phyloP scores from a whole-genome alignment of 2,113 vertebrate genomes.

The Coracopsis vasa region DNA sequence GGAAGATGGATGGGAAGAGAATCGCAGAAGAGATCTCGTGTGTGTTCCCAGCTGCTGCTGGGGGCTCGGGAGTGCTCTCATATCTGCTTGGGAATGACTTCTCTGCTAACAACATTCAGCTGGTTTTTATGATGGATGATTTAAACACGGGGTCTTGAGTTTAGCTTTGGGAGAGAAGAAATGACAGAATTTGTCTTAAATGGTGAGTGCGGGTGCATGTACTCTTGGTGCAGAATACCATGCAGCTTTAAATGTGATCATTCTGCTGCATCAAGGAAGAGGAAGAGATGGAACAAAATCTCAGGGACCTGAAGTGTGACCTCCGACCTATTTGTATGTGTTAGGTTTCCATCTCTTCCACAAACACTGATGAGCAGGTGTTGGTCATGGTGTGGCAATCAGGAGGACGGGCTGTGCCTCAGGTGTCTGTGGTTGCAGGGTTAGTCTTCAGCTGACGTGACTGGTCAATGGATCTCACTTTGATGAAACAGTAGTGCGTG shows the following conservation, averaged over 20 bases:
- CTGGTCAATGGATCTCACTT: neutral
- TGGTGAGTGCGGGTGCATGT: fast-evolving
- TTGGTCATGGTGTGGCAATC: fast-evolving
- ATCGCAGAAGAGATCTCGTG: neutral
- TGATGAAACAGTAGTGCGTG: neutral
- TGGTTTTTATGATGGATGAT: neutral
- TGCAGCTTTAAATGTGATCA: fast-evolving
- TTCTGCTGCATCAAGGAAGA: fast-evolving
- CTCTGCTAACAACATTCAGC: neutral
- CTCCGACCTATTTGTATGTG: neutral
- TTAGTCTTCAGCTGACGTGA: fast-evolving
- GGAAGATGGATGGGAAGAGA: neutral
- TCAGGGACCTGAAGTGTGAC: neutral
- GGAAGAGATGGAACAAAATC: neutral
- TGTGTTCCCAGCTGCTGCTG: neutral
- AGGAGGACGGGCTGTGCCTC: neutral
- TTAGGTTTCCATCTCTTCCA: neutral
- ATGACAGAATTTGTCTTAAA: neutral
- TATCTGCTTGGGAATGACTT: neutral
- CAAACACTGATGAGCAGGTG: fast-evolving
- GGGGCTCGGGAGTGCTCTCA: neutral
- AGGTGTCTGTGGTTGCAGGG: neutral
- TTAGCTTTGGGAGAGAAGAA: neutral
- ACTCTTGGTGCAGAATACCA: fast-evolving
- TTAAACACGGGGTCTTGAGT: neutral